Evolutionary conservation across 2,797 vertebrate genomes (phyloP), one percentile per base, ranked within the genome.

Genomic region (Gouania willdenowi): DNA sequence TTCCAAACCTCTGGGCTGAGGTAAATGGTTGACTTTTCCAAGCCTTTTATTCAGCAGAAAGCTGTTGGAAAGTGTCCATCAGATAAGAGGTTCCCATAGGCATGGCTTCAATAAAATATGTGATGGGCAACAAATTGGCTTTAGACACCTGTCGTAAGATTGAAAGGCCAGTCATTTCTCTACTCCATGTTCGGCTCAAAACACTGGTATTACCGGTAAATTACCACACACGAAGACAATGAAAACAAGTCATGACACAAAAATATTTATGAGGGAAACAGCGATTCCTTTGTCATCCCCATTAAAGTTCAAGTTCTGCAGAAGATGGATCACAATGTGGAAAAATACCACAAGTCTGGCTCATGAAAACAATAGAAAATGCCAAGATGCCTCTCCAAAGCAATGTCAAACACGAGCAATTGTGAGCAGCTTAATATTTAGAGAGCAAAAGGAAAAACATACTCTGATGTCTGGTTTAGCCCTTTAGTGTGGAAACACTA

Each of bases 31-130:
- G 81, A 81, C 78, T 83, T 88, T 84, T 86, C 77, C 79, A 80
- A 83, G 71, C 83, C 79, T 87, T 88, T 89, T 83, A 87, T 83
- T 74, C 79, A 38, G 71, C 80, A 80, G 77, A 88, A 86, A 86
- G 77, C 79, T 83, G 86, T 85, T 90, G 87, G 87, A 88, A 78
- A 41, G 55, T 46, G 31, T 88, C 86, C 86, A 88, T 89, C 83
- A 82, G 87, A 88, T 86, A 82, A 82, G 74, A 67, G 60, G 45
- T 73, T 75, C 85, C 83, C 79, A 75, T 68, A 80, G 84, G 84
- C 59, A 66, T 79, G 69, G 52, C 80, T 78, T 79, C 69, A 55
- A 74, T 83, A 82, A 85, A 77, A 82, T 62, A 77, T 75, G 75
- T 69, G 74, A 75, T 60, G 58, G 75, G 66, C 59, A 72, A 80